Evolutionary conservation across 2,888 invertebrate species (phyloP).

Genomic region (Selenia dentaria): DNA sequence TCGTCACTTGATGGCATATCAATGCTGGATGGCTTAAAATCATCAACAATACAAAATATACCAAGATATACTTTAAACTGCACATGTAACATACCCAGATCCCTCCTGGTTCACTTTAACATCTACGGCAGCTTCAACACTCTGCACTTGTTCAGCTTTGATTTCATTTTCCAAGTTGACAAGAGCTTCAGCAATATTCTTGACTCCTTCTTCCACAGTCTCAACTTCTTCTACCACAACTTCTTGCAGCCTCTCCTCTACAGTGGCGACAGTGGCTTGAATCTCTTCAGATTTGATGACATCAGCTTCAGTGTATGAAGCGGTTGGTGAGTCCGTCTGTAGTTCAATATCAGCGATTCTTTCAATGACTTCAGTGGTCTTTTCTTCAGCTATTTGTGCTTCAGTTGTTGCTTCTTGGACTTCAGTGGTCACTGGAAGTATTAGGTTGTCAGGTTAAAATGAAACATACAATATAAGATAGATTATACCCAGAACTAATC

Average conservation of each 20-base stretch:
- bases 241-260: slow-evolving; percentile 26
- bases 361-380: slow-evolving; percentile 19
- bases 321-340: slow-evolving; percentile 19
- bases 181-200: slow-evolving; percentile 62
- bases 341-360: slow-evolving; percentile 15
- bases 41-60: too few relatives aligned
- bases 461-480: too few relatives aligned
- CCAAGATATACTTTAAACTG: too few relatives aligned
- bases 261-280: slow-evolving; percentile 25
- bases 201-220: slow-evolving; percentile 41
- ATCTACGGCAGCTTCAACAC: slow-evolving; percentile 38
- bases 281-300: slow-evolving; percentile 9
- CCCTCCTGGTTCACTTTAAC: slow-evolving; percentile 40
- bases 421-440: slow-evolving; percentile 34
- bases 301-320: slow-evolving; percentile 10
- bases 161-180: slow-evolving; percentile 59
- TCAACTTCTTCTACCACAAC: slow-evolving; percentile 31
- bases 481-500: too few relatives aligned
- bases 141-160: slow-evolving; percentile 49
- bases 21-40: too few relatives aligned
- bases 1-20: too few relatives aligned
- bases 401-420: slow-evolving; percentile 33
- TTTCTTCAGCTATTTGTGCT: slow-evolving; percentile 22
- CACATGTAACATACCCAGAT: slow-evolving; percentile 49
- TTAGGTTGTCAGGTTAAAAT: too few relatives aligned